Conservation (phyloP, 2,113 vertebrate species). For the Lycocorax pyrrhopterus region DNA sequence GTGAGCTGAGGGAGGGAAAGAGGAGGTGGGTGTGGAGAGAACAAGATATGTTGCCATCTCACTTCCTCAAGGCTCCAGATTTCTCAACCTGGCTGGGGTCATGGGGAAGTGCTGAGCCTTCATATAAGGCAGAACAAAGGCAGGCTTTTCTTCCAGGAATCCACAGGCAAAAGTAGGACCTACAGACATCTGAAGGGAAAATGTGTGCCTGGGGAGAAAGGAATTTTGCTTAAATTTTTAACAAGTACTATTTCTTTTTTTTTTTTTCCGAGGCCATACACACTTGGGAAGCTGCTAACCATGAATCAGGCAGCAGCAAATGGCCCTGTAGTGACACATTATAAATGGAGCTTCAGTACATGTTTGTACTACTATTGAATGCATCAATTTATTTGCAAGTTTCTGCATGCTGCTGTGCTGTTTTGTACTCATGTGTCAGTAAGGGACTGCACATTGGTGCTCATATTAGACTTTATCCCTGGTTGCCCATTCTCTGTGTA, state of each 20-base stretch:
- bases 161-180: neutral
- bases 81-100: neutral
- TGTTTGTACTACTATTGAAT: neutral
- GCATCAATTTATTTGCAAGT: neutral
- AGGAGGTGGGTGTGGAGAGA: neutral
- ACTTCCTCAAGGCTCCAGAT: slow-evolving; percentile 29
- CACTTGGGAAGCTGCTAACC: neutral
- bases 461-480: neutral
- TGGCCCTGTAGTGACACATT: neutral
- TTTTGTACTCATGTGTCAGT: neutral
- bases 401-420: neutral
- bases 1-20: neutral
- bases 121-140: neutral
- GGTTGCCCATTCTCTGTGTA: neutral
- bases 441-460: neutral
- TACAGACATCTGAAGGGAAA: neutral
- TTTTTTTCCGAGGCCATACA: neutral
- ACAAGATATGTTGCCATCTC: neutral
- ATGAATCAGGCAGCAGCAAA: neutral
- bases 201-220: neutral
- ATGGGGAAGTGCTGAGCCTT: neutral
- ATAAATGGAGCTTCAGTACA: neutral
- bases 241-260: neutral
- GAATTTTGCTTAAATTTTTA: neutral
- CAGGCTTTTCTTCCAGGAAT: neutral